Evolutionary conservation across 2,888 invertebrate species (phyloP), one percentile per base, ranked within the genome.

Genomic region (Caradrina clavipalpis): DNA sequence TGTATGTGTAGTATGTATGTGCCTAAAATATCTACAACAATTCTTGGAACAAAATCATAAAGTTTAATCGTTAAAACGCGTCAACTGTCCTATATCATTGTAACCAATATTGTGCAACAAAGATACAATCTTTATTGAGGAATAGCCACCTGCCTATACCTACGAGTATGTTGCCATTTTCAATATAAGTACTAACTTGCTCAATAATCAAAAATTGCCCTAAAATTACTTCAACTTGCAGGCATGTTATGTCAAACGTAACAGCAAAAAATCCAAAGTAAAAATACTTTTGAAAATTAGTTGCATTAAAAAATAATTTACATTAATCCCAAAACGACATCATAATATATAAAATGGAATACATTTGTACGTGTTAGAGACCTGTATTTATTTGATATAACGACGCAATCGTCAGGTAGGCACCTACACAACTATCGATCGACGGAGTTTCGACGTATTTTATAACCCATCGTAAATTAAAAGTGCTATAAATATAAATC

Each of bases 401-500:
- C 75, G 72, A 74, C 74, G 77, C 60, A 80, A 83, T 79, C 80
- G 78, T 78, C 86, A 86, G 87, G 88, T 89, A 90, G 86, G 80
- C 80, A 80, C 80, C 80, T 75, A 78, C 75, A 84, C 78, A 51
- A 59, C 86, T 85, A 86, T 91, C 88, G 91, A 91, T 88, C 85
- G 84, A 76, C 85, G 86, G 87, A 87, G 88, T 93, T 93, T 92
- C 92, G 90, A 90, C 88, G 92, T 92, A 90, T 90, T 95, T 94
- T 95, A 95, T 88, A 89, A 85, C 89, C 75, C 70, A 74, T 86
- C 84, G 92, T 95, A 95, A 95, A 95, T 95, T 93, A 94, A 90
- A 91, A 86, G 88, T 81, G 91, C 91, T 87, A 93, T 94, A 94
- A 95, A 92, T 90, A 94, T 95, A 95, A 95, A 95, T 95, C 93